A percentile compares a stretch with the other conserved stretches of the same genome.
Conservation (phyloP, 2,888 invertebrate genomes). For the Archips crataeganus region DNA sequence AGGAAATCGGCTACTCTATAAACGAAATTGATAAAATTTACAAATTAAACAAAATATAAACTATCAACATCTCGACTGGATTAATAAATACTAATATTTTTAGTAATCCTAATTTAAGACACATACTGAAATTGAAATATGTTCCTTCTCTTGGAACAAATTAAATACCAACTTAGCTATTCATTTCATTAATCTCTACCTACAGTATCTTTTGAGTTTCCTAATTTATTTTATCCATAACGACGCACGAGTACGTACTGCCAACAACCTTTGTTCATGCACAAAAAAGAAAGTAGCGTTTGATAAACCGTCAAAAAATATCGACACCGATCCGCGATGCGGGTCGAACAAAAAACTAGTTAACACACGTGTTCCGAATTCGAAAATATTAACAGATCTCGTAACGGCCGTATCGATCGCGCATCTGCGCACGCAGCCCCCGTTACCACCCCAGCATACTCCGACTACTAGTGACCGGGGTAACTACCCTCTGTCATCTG, state of each 20-base stretch:
- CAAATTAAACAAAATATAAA: too few relatives aligned
- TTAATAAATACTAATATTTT: too few relatives aligned
- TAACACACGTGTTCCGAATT: slow-evolving; percentile 82
- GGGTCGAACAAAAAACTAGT: slow-evolving; percentile 77
- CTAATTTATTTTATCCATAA: too few relatives aligned
- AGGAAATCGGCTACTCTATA: neutral
- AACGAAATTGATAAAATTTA: neutral
- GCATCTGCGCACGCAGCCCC: slow-evolving; percentile 72
- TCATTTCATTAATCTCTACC: too few relatives aligned
- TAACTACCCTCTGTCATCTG: slow-evolving; percentile 58
- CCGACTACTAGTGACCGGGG: slow-evolving; percentile 55
- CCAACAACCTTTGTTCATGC: neutral
- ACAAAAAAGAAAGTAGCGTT: slow-evolving; percentile 28
- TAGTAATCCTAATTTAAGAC: too few relatives aligned
- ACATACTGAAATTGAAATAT: too few relatives aligned
- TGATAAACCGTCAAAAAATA: slow-evolving; percentile 36
- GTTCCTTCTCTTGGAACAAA: too few relatives aligned
- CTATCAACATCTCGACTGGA: too few relatives aligned
- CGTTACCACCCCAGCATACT: slow-evolving; percentile 49
- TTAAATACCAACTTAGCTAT: too few relatives aligned
- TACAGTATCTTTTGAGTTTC: too few relatives aligned
- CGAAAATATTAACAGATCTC: slow-evolving; percentile 77
- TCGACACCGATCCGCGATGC: slow-evolving; percentile 54
- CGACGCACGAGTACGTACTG: too few relatives aligned
- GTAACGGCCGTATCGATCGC: slow-evolving; percentile 76